phyloP scores from a whole-genome alignment of 2,888 invertebrate genomes.

The Standfussiana lucernea region DNA sequence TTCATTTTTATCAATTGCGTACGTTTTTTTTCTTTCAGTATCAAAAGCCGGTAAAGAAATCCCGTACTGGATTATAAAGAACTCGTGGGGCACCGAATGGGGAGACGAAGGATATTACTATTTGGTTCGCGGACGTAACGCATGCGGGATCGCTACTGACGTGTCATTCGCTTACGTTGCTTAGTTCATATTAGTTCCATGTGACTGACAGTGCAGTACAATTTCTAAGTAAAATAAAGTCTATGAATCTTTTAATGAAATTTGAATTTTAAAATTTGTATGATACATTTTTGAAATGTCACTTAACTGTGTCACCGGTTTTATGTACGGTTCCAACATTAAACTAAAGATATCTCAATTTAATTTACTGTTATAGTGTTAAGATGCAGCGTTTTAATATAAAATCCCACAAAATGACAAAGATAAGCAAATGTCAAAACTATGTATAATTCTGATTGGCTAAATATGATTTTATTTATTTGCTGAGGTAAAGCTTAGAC shows the following conservation, averaged over 20 bases:
- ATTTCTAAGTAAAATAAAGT: neutral
- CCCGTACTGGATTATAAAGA: slow-evolving; percentile 84
- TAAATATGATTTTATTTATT: neutral
- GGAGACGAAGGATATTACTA: slow-evolving; percentile 81
- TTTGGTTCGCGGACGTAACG: slow-evolving; percentile 79
- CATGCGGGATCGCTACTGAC: slow-evolving; percentile 80
- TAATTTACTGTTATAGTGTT: too few species aligned
- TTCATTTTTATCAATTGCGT: neutral
- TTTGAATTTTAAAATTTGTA: too few species aligned
- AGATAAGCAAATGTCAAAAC: neutral
- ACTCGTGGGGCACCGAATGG: slow-evolving; percentile 79
- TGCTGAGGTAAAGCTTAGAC: neutral
- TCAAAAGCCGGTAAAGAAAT: slow-evolving; percentile 40
- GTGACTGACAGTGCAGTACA: neutral
- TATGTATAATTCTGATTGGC: neutral
- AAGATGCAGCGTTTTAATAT: neutral
- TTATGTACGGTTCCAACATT: neutral
- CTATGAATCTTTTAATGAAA: neutral
- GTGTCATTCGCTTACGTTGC: slow-evolving; percentile 63
- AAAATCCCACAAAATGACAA: neutral
- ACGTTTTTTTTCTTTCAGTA: slow-evolving; percentile 57
- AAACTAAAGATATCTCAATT: neutral
- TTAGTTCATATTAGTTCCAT: neutral
- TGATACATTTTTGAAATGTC: neutral
- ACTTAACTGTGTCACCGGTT: neutral